Evolutionary conservation across 2,888 invertebrate species (phyloP).

Genomic region (Dione vanillae): DNA sequence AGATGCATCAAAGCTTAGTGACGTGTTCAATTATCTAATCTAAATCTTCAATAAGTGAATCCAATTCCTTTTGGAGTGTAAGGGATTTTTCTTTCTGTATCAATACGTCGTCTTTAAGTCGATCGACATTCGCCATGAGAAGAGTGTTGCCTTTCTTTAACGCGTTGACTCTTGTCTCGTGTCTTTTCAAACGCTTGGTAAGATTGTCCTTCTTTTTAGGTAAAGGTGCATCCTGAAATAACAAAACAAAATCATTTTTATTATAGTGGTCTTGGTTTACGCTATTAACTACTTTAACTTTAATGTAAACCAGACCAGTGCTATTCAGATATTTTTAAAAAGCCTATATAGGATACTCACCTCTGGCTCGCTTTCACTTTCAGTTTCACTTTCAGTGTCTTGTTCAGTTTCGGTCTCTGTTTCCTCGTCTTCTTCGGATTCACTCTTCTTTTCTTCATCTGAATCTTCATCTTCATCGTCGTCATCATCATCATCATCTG

Average conservation of each 20-base stretch:
- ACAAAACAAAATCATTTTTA: no score
- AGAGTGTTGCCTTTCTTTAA: slow-evolving; percentile 95
- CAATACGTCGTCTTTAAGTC: slow-evolving; percentile 92
- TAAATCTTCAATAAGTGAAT: slow-evolving; percentile 93
- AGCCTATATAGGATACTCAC: slow-evolving; percentile 54
- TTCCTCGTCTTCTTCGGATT: slow-evolving; percentile 83
- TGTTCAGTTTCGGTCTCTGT: slow-evolving; percentile 87
- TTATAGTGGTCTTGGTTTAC: no score
- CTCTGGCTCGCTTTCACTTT: slow-evolving; percentile 87
- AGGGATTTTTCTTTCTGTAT: slow-evolving; percentile 92
- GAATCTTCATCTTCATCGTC: slow-evolving; percentile 86
- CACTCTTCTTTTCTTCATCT: slow-evolving; percentile 84
- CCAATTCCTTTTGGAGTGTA: slow-evolving; percentile 91
- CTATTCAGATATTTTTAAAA: no score
- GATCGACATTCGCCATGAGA: slow-evolving; percentile 93
- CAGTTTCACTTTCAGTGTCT: slow-evolving; percentile 87
- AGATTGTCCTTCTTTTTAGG: slow-evolving; percentile 88
- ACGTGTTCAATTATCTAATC: slow-evolving; percentile 76
- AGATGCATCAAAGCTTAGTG: slow-evolving; percentile 3
- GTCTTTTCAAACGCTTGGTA: slow-evolving; percentile 87
- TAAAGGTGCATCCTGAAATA: slow-evolving; percentile 85
- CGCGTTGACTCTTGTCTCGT: slow-evolving; percentile 91
- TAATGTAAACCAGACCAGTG: no score
- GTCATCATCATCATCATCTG: slow-evolving; percentile 88
- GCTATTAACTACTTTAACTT: no score